Evolutionary conservation across 2,888 invertebrate species (phyloP).

Genomic region (Hydrotaea diabolus): DNA sequence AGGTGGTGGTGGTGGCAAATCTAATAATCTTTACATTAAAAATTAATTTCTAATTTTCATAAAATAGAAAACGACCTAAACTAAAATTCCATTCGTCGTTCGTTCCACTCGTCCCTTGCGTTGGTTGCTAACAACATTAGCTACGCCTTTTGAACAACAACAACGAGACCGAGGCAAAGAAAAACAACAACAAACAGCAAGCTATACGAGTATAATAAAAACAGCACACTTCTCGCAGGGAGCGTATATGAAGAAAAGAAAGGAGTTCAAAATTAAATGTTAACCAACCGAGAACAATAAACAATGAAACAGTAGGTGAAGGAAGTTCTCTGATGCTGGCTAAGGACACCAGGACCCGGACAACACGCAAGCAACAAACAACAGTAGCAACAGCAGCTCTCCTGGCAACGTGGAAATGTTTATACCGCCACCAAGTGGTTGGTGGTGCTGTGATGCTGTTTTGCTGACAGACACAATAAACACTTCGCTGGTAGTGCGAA

Average conservation of each 20-base stretch:
- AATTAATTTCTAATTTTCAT: not conserved
- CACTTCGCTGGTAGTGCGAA: not conserved
- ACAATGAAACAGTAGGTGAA: conserved; percentile 7
- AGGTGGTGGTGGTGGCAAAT: no score
- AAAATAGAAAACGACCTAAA: not conserved
- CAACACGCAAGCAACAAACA: not conserved
- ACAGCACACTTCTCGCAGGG: not conserved
- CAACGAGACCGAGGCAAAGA: not conserved
- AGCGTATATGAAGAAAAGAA: not conserved
- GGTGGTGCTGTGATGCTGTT: not conserved
- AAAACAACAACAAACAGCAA: no score
- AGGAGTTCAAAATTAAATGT: conserved; percentile 5
- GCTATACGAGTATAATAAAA: no score
- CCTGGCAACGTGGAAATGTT: not conserved
- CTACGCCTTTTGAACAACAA: not conserved
- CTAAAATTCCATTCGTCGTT: not conserved
- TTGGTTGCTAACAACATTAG: conserved; percentile 2
- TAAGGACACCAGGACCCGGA: not conserved
- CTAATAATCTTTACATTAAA: not conserved
- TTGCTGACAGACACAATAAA: not conserved
- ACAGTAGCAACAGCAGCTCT: not conserved
- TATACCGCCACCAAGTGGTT: not conserved
- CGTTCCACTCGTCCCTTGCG: not conserved
- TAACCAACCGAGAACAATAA: conserved; percentile 16
- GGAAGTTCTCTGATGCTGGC: not conserved